phyloP scores from a whole-genome alignment of 2,888 invertebrate genomes.

The Hymenopus coronatus region DNA sequence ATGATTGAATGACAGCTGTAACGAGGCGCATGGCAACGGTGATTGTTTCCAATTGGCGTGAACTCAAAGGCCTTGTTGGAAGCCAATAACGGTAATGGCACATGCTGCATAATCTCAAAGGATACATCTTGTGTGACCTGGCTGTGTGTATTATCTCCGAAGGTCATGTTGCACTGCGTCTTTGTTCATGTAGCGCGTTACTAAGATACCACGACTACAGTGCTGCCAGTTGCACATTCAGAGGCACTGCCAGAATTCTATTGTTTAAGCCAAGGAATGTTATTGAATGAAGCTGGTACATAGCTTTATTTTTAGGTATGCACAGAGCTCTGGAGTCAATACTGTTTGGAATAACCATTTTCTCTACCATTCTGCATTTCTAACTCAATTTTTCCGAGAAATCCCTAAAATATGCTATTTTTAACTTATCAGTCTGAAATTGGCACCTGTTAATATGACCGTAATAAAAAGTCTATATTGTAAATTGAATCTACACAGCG shows the following conservation, averaged over 20 bases:
- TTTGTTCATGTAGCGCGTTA: neutral
- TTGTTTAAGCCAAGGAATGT: no score
- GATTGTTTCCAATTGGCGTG: neutral
- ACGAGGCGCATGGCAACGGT: neutral
- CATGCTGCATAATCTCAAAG: neutral
- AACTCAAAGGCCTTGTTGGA: neutral
- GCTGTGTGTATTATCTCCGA: neutral
- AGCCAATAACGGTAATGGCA: neutral
- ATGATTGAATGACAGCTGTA: neutral
- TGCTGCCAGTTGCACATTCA: neutral
- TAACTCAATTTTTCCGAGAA: no score
- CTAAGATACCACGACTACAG: neutral
- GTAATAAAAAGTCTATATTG: no score
- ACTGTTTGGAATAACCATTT: no score
- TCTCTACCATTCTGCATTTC: no score
- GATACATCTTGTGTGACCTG: neutral
- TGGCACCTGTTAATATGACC: no score
- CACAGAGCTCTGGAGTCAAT: no score
- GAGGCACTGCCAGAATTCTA: neutral
- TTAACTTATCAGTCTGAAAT: no score
- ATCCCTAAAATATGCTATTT: no score
- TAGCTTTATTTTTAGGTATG: no score
- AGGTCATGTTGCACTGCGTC: neutral
- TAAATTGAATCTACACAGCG: no score
- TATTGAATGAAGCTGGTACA: no score